Evolutionary conservation across 2,888 invertebrate species (phyloP), one percentile per base, ranked within the genome.

Genomic region (Marasmarcha lunaedactyla): DNA sequence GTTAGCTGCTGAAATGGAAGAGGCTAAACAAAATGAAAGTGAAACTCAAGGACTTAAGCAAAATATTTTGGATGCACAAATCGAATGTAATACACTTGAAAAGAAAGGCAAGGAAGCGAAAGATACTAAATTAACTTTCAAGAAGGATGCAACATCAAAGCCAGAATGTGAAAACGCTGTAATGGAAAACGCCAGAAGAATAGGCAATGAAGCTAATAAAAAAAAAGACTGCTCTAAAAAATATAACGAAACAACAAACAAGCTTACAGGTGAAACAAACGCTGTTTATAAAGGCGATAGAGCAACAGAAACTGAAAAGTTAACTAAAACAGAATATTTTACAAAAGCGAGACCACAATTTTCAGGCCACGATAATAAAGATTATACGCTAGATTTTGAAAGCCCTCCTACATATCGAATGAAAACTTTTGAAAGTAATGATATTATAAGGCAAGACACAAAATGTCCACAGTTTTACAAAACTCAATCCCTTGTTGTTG

Each of bases 331-430:
- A 25, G 25, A 25, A 25, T 5, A 25, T 5, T 5, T 25, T 13
- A 58, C 50, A 36, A 57, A n/a, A n/a, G n/a, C 59, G 26, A 61
- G 48, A 36, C 55, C 55, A 1, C 55, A 41, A 41, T 71, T 69
- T 42, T 46, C 67, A 1, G 68, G 70, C 12, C 64, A 65, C 35
- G 69, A 53, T 25, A 57, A 60, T 40, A 61, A 47, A 46, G 71
- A 73, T 43, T 71, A 69, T 36, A 60, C 67, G 0, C 57, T 63
- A 54, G 73, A 71, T 33, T 71, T 73, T 40, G 56, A 52, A n/a
- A 54, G 62, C 27, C 73, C 74, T 2, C 52, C 71, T 1, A 54
- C 55, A 0, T 71, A 71, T 36, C 56, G 57, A 46, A 69, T 71
- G 45, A 64, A 49, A 40, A 51, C 57, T 14, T 63, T 57, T 27